Conservation (phyloP, 2,888 invertebrate genomes). For the Melanotus villosus region DNA sequence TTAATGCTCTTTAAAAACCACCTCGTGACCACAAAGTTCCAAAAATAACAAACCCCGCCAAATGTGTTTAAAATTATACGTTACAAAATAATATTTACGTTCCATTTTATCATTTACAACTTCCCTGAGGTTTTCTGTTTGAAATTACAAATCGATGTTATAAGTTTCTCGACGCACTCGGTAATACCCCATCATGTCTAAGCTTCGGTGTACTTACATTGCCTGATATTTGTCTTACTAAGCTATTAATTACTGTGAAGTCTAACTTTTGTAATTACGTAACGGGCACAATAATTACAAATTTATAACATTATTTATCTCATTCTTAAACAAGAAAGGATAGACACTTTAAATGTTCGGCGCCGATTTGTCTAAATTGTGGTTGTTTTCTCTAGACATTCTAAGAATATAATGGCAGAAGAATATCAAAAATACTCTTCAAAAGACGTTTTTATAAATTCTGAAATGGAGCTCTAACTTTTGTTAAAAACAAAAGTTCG, state of each 20-base stretch:
- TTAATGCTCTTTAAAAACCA: too few relatives aligned
- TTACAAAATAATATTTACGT: too few relatives aligned
- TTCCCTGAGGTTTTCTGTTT: slow-evolving; percentile 15
- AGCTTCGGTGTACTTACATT: slow-evolving; percentile 10
- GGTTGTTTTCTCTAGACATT: background rate
- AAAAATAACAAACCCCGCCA: too few relatives aligned
- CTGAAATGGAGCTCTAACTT: too few relatives aligned
- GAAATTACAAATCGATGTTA: slow-evolving; percentile 29
- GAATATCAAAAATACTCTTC: too few relatives aligned
- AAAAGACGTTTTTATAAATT: too few relatives aligned
- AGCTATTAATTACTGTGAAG: slow-evolving; percentile 15
- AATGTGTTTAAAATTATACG: too few relatives aligned
- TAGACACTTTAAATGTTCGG: background rate
- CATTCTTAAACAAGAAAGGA: background rate
- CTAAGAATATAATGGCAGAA: too few relatives aligned
- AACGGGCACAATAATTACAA: slow-evolving; percentile 17
- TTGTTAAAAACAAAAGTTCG: too few relatives aligned
- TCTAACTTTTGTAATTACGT: slow-evolving; percentile 15
- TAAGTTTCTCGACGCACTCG: slow-evolving; percentile 23
- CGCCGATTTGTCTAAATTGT: slow-evolving; percentile 3
- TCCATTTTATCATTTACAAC: background rate
- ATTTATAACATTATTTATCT: slow-evolving; percentile 1
- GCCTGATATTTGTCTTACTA: slow-evolving; percentile 18
- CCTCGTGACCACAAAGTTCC: too few relatives aligned
- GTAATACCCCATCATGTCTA: slow-evolving; percentile 3